phyloP scores from a whole-genome alignment of 2,113 vertebrate species.

The Eleginops maclovinus region DNA sequence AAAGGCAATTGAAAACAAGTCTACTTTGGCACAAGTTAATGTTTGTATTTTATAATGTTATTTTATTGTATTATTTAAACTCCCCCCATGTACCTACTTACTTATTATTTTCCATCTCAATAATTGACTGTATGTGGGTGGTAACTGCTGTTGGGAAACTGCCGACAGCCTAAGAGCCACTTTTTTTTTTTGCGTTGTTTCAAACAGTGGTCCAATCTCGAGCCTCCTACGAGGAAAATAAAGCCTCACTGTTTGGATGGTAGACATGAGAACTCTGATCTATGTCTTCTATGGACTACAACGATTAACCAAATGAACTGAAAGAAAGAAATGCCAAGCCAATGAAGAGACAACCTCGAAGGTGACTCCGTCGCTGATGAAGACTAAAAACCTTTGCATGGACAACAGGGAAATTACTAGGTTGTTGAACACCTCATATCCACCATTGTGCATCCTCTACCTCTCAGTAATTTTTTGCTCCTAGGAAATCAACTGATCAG shows the following conservation, averaged over 20 bases:
- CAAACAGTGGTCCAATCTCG: conserved; percentile 36
- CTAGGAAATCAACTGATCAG: conserved; percentile 42
- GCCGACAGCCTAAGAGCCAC: conserved; percentile 30
- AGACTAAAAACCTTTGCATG: conserved; percentile 68
- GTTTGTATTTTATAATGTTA: conserved; percentile 15
- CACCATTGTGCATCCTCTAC: conserved; percentile 74
- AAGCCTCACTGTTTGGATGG: conserved; percentile 50
- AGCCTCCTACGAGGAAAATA: conserved; percentile 33
- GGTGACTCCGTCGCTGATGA: conserved; percentile 34
- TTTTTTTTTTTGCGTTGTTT: conserved; percentile 53
- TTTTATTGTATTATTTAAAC: background rate
- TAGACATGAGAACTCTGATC: conserved; percentile 49
- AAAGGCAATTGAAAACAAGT: conserved; percentile 18
- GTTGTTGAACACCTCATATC: conserved; percentile 58
- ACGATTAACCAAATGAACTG: conserved; percentile 66
- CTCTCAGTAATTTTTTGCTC: conserved; percentile 74
- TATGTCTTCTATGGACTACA: conserved; percentile 58
- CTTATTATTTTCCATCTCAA: conserved; percentile 52
- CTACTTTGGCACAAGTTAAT: conserved; percentile 32
- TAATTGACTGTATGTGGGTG: conserved; percentile 36
- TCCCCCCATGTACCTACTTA: background rate
- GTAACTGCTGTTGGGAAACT: conserved; percentile 36
- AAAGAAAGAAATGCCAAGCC: conserved; percentile 52
- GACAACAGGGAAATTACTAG: conserved; percentile 55
- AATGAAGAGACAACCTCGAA: conserved; percentile 60